These are phyloP conservation scores for Pipistrellus pygmaeus DNA, from an alignment of 2,797 vertebrate species.

Conservation along the genomic window DNA sequence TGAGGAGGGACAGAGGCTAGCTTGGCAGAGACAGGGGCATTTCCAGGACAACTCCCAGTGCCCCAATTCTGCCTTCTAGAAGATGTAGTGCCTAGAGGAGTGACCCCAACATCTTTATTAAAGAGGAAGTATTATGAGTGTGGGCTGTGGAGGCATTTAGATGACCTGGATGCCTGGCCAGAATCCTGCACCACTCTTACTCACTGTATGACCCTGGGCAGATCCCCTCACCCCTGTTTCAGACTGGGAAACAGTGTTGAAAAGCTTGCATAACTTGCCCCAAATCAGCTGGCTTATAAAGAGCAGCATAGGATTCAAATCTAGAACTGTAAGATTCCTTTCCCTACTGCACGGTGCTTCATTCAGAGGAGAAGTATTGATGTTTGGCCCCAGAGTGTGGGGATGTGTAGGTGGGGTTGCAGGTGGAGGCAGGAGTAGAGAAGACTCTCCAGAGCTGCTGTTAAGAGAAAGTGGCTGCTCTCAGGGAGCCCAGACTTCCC, in stretches of 20 bases:
- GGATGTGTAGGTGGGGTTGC: not conserved
- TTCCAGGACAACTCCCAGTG: not conserved
- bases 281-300: not conserved
- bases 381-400: not conserved
- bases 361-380: not conserved
- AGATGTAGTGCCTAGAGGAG: not conserved
- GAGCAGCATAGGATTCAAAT: not conserved
- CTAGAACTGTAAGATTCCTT: not conserved
- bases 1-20: not conserved
- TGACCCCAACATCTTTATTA: not conserved
- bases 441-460: not conserved
- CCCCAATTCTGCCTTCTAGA: not conserved
- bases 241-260: not conserved
- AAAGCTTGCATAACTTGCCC: not conserved
- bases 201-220: not conserved
- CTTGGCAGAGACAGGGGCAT: not conserved
- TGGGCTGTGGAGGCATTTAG: not conserved
- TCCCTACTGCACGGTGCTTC: not conserved
- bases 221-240: not conserved
- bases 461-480: not conserved
- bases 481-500: not conserved
- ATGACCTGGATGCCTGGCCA: not conserved
- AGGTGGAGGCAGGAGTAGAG: not conserved
- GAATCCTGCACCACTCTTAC: not conserved
- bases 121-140: not conserved